Percentiles rank a stretch among this genome's conserved stretches.
These are phyloP conservation scores for Agraylea sexmaculata DNA, from an alignment of 1,140 invertebrate genomes.

Conservation along the genomic window DNA sequence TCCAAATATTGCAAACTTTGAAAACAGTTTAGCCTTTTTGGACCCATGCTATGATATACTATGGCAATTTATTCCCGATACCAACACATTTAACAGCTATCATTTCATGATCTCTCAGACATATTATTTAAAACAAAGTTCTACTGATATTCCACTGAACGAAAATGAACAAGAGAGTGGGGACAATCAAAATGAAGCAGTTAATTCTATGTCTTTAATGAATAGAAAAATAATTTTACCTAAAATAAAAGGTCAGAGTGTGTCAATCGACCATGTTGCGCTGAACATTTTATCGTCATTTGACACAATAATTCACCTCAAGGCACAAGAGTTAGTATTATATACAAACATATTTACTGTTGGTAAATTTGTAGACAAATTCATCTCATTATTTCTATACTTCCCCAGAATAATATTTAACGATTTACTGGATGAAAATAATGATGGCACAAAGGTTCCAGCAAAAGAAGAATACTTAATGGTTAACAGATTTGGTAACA, in stretches of 20 bases:
- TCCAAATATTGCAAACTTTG: conserved; percentile 66
- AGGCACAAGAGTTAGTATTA: conserved; percentile 50
- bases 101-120: conserved; percentile 57
- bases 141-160: conserved; percentile 2
- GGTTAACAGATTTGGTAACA: conserved; percentile 88
- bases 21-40: conserved; percentile 60
- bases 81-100: conserved; percentile 63
- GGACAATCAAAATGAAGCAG: conserved; percentile 9
- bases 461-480: conserved; percentile 59
- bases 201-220: conserved; percentile 42
- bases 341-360: background rate
- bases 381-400: too few relatives aligned
- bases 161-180: conserved; percentile 1
- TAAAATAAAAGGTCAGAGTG: conserved; percentile 50
- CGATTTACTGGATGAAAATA: too few relatives aligned
- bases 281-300: conserved; percentile 80
- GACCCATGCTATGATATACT: conserved; percentile 82
- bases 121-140: conserved; percentile 29
- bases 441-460: conserved; percentile 28
- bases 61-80: conserved; percentile 67
- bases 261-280: conserved; percentile 74
- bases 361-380: conserved; percentile 19
- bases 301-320: conserved; percentile 74
- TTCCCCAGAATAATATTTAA: too few relatives aligned
- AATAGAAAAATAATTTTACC: conserved; percentile 73